Evolutionary conservation across 2,113 vertebrate genomes (phyloP).

Genomic region (Entelurus aequoreus): DNA sequence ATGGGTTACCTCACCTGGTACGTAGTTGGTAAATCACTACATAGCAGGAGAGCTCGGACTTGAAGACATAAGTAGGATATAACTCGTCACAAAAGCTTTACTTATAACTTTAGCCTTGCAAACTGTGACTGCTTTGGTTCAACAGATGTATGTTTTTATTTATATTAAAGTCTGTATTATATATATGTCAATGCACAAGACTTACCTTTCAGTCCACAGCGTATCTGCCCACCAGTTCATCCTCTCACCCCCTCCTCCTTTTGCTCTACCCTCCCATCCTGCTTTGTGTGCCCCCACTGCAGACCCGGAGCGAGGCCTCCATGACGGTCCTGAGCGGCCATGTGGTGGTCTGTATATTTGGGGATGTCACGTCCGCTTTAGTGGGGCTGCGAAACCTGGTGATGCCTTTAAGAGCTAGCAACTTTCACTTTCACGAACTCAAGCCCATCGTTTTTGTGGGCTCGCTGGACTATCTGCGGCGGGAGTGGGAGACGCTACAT

Average conservation of each 20-base stretch:
- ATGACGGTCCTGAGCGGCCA: conserved; percentile 99
- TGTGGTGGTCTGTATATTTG: conserved; percentile 99
- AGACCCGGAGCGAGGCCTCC: conserved; percentile 97
- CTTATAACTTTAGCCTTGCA: conserved; percentile 24
- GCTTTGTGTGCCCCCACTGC: conserved; percentile 33
- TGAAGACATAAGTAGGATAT: too few relatives aligned
- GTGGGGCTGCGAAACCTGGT: conserved; percentile 98
- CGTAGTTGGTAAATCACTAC: too few relatives aligned
- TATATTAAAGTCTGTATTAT: too few relatives aligned
- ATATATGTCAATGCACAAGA: background rate
- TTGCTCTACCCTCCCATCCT: conserved; percentile 17
- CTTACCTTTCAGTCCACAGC: conserved; percentile 2
- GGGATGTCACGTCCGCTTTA: conserved; percentile 94
- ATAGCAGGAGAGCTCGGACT: too few relatives aligned
- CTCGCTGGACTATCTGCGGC: conserved; percentile 92
- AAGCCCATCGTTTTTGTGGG: conserved; percentile 98
- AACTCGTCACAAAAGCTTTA: too few relatives aligned
- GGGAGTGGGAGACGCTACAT: conserved; percentile 98
- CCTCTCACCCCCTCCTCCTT: background rate
- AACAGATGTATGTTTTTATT: too few relatives aligned
- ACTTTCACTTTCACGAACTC: conserved; percentile 98
- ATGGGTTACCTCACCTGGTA: too few relatives aligned
- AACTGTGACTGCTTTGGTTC: conserved; percentile 31
- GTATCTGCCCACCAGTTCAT: conserved; percentile 1
- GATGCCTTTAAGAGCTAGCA: conserved; percentile 99